phyloP scores from a whole-genome alignment of 2,888 invertebrate species.

The Marasmarcha lunaedactyla region DNA sequence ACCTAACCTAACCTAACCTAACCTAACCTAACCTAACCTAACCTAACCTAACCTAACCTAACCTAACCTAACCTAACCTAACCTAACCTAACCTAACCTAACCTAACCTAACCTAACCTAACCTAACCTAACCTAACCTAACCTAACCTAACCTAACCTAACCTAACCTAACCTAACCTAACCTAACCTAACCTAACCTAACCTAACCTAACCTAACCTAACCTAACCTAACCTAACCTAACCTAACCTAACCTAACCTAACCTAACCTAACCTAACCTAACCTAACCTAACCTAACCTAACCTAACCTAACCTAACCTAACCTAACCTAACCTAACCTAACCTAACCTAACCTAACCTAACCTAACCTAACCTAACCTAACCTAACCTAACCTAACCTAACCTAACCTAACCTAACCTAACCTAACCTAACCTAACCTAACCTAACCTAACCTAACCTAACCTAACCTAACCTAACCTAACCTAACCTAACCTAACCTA shows the following conservation, averaged over 20 bases:
- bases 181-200: conserved; percentile 11
- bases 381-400: conserved; percentile 10
- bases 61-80: conserved; percentile 18
- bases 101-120: conserved; percentile 13
- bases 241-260: conserved; percentile 11
- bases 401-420: conserved; percentile 8
- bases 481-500: conserved; percentile 9
- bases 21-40: conserved; percentile 15
- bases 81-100: conserved; percentile 14
- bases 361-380: conserved; percentile 10
- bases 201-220: conserved; percentile 16
- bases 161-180: conserved; percentile 9
- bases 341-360: conserved; percentile 10
- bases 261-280: conserved; percentile 10
- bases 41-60: conserved; percentile 18
- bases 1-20: conserved; percentile 15
- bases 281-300: conserved; percentile 3
- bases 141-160: conserved; percentile 12
- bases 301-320: conserved; percentile 4
- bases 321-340: conserved; percentile 9
- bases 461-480: conserved; percentile 9
- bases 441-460: conserved; percentile 8
- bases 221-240: conserved; percentile 14
- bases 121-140: conserved; percentile 15
- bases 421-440: conserved; percentile 8